Evolutionary conservation across 2,797 vertebrate genomes (phyloP).

Genomic region (Poeciliopsis paucimaculata): DNA sequence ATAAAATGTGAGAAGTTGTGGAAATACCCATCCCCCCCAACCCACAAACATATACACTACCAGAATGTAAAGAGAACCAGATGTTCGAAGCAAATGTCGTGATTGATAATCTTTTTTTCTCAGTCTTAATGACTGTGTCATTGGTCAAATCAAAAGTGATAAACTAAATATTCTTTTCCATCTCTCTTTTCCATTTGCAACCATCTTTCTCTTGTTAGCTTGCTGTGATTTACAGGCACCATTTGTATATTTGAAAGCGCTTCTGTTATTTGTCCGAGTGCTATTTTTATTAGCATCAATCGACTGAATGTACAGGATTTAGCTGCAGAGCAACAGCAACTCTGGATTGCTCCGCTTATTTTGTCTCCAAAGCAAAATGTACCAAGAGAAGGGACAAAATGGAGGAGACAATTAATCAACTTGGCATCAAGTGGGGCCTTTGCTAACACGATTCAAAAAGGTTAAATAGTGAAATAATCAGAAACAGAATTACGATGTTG

Average conservation of each 20-base stretch:
- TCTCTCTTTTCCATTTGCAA: not conserved
- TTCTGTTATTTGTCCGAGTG: not conserved
- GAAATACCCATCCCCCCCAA: not conserved
- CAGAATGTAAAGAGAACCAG: not conserved
- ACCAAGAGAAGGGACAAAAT: not conserved
- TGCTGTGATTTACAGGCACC: not conserved
- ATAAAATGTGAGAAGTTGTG: not conserved
- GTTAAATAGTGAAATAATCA: conserved; percentile 4
- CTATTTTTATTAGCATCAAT: not conserved
- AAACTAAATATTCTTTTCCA: not conserved
- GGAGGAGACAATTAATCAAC: not conserved
- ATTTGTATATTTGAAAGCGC: not conserved
- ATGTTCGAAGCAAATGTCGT: not conserved
- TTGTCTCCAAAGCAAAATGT: conserved; percentile 5
- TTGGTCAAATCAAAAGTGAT: not conserved
- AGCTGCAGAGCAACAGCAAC: not conserved
- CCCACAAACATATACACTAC: not conserved
- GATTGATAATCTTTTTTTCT: not conserved
- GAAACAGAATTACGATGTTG: not conserved
- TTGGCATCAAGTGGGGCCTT: not conserved
- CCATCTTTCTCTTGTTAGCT: not conserved
- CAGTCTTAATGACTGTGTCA: not conserved
- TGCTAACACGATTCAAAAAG: not conserved
- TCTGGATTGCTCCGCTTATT: not conserved
- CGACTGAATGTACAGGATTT: not conserved